Conservation (phyloP, 2,113 vertebrate species). For the mouse (Mus musculus) region DNA sequence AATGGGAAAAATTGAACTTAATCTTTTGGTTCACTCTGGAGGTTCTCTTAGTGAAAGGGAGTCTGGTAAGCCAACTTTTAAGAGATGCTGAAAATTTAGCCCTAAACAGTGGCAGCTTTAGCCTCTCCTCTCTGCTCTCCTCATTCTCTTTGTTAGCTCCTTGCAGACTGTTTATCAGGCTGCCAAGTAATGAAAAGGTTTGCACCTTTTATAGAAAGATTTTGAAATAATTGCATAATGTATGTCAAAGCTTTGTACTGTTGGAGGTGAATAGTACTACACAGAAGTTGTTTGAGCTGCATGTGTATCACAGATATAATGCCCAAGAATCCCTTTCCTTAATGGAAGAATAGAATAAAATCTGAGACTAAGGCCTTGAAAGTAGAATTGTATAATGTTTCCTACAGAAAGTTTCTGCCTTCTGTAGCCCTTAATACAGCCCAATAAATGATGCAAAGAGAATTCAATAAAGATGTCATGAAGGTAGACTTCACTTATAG, state of each 20-base stretch:
- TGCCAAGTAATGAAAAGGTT: not conserved
- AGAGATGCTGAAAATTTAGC: not conserved
- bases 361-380: not conserved
- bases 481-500: not conserved
- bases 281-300: not conserved
- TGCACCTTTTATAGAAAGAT: constrained; percentile 9
- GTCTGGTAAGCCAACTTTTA: not conserved
- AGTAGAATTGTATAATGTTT: not conserved
- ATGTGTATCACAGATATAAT: not conserved
- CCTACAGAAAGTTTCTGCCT: constrained; percentile 18
- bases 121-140: not conserved
- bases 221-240: constrained; percentile 21
- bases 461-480: constrained; percentile 50
- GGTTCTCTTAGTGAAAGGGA: constrained; percentile 50
- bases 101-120: not conserved
- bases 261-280: constrained; percentile 4
- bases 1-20: constrained; percentile 33
- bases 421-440: not conserved
- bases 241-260: not conserved
- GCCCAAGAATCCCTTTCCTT: not conserved
- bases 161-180: not conserved
- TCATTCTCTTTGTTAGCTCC: not conserved
- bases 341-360: not conserved
- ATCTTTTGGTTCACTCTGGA: constrained; percentile 60
- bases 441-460: constrained; percentile 27